A percentile compares a stretch with the other conserved stretches of the same genome.
Conservation (phyloP, 2,113 vertebrate genomes). For the Puffinus mauretanicus region DNA sequence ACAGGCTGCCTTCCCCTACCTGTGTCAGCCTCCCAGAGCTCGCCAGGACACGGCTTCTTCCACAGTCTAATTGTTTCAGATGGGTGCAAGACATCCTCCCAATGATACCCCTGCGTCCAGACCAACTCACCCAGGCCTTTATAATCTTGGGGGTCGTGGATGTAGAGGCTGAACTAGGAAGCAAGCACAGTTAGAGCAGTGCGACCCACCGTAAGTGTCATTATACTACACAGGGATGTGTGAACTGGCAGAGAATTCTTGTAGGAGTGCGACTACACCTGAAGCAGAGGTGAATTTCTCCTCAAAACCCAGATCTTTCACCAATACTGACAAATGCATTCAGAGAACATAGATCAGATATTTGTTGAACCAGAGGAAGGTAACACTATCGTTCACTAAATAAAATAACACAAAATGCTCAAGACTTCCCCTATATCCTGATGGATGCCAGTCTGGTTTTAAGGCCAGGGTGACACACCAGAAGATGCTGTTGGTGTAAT, state of each 20-base stretch:
- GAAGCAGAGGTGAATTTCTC: neutral
- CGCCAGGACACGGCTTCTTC: neutral
- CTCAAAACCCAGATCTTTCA: neutral
- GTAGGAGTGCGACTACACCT: rapidly evolving
- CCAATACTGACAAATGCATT: neutral
- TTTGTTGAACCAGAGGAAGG: neutral
- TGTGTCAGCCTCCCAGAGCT: neutral
- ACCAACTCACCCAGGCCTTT: neutral
- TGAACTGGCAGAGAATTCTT: neutral
- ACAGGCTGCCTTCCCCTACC: neutral
- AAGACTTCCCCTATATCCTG: neutral
- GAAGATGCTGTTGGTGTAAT: neutral
- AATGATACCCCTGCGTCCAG: rapidly evolving
- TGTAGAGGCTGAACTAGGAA: neutral
- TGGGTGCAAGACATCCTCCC: neutral
- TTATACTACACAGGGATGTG: neutral
- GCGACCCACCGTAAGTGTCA: neutral
- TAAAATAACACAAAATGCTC: neutral
- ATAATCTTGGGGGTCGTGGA: neutral
- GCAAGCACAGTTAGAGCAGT: neutral
- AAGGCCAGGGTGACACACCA: neutral
- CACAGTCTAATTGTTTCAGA: neutral
- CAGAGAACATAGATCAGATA: neutral
- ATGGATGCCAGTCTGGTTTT: neutral
- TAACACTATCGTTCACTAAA: neutral